These are phyloP conservation scores for Cynoglossus semilaevis DNA, from an alignment of 2,113 vertebrate species.

Conservation along the genomic window DNA sequence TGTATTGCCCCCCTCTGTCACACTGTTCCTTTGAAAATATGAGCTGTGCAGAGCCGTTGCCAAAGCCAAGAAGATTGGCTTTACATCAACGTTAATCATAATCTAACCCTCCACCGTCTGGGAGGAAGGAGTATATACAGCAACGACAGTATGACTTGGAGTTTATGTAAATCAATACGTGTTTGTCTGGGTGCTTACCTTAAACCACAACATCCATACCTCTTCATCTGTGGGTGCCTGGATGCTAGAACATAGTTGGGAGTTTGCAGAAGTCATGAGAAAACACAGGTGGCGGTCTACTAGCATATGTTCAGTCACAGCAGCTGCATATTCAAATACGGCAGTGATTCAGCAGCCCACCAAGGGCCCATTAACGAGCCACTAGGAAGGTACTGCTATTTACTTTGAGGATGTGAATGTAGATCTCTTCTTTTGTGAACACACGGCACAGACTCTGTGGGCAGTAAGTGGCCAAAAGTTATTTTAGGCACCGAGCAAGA, in stretches of 20 bases:
- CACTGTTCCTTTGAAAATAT: too few relatives aligned
- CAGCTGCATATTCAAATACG: too few relatives aligned
- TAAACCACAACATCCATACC: not conserved
- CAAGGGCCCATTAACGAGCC: not conserved
- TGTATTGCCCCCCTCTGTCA: too few relatives aligned
- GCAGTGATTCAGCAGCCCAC: not conserved
- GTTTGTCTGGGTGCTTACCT: not conserved
- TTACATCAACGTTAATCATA: too few relatives aligned
- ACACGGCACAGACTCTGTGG: constrained; percentile 1
- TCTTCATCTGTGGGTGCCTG: not conserved
- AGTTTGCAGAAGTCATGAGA: not conserved
- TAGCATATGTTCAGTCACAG: too few relatives aligned
- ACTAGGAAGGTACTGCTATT: not conserved
- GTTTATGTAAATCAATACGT: not conserved
- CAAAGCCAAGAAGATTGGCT: too few relatives aligned
- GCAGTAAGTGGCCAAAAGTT: constrained; percentile 5
- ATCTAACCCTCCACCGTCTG: too few relatives aligned
- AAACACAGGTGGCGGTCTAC: too few relatives aligned
- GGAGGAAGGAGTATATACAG: too few relatives aligned
- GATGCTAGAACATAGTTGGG: too few relatives aligned
- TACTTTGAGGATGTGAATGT: not conserved
- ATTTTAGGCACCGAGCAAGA: not conserved
- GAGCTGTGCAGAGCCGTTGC: too few relatives aligned
- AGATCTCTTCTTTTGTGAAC: constrained; percentile 3
- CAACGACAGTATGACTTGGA: not conserved